These are phyloP conservation scores for Sandelia bainsii DNA, from an alignment of 2,797 vertebrate genomes.

Conservation along the genomic window DNA sequence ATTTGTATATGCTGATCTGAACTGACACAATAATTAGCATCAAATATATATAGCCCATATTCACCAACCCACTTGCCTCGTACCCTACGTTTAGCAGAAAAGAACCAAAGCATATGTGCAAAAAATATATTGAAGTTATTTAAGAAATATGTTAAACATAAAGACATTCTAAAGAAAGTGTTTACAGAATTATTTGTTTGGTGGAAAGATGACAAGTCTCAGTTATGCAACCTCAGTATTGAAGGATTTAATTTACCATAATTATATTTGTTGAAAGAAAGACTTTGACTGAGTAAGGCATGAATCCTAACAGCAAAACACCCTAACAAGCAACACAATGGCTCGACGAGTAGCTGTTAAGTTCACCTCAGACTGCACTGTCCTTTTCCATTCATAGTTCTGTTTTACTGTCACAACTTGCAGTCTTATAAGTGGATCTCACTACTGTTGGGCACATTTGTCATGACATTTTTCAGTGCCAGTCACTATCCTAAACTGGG, in stretches of 20 bases:
- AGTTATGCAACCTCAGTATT: background rate
- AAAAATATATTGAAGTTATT: no score
- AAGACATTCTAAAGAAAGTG: background rate
- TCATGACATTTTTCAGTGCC: conserved; percentile 24
- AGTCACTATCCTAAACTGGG: conserved; percentile 46
- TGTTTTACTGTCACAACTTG: conserved; percentile 8
- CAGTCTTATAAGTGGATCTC: conserved; percentile 32
- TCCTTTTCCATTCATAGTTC: conserved; percentile 8
- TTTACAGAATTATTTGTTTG: background rate
- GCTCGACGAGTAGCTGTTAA: conserved; percentile 49
- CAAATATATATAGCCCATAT: background rate
- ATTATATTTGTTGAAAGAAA: background rate
- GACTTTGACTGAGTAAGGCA: background rate
- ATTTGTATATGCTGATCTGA: background rate
- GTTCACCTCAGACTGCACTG: background rate
- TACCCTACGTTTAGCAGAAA: no score
- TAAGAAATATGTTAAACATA: background rate
- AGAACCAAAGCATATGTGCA: no score
- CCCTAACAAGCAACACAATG: background rate
- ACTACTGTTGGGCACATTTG: conserved; percentile 15
- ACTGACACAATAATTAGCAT: background rate
- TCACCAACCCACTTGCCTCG: background rate
- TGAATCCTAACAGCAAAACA: background rate
- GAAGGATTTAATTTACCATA: background rate
- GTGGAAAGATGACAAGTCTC: background rate